Evolutionary conservation across 1,140 invertebrate genomes (phyloP).

Genomic region (Trachymyrmex septentrionalis): DNA sequence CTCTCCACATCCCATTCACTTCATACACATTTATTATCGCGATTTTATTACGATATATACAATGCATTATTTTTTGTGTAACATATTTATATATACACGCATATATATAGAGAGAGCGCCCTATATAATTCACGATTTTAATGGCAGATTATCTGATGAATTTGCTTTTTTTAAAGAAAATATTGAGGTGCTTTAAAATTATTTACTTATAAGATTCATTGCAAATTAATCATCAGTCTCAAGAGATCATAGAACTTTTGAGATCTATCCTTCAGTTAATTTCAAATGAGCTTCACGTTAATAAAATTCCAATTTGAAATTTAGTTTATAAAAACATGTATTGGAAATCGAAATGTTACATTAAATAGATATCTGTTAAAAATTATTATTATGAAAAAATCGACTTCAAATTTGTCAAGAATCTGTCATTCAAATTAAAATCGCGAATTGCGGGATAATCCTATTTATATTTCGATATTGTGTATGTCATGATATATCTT

Average conservation of each 20-base stretch:
- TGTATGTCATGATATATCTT: constrained; percentile 21
- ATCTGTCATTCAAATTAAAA: neutral
- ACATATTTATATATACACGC: neutral
- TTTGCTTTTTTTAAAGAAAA: neutral
- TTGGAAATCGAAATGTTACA: neutral
- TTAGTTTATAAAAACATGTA: neutral
- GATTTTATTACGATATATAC: constrained; percentile 28
- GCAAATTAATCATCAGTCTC: neutral
- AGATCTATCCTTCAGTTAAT: neutral
- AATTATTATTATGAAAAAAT: neutral
- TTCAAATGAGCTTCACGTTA: neutral
- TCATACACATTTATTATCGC: constrained; percentile 8
- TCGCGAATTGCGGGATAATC: neutral
- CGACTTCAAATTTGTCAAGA: neutral
- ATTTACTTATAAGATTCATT: neutral
- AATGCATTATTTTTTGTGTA: constrained; percentile 15
- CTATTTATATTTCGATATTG: constrained; percentile 22
- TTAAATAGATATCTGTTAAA: neutral
- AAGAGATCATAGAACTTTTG: neutral
- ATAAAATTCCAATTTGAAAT: neutral
- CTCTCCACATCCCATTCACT: constrained; percentile 26
- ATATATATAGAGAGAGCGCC: neutral
- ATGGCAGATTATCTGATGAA: neutral
- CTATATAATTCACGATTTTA: neutral
- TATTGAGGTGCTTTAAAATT: neutral